A percentile compares a stretch with the other conserved stretches of the same genome.
These are phyloP conservation scores for Lanius collurio DNA, from an alignment of 2,113 vertebrate species.

Conservation along the genomic window DNA sequence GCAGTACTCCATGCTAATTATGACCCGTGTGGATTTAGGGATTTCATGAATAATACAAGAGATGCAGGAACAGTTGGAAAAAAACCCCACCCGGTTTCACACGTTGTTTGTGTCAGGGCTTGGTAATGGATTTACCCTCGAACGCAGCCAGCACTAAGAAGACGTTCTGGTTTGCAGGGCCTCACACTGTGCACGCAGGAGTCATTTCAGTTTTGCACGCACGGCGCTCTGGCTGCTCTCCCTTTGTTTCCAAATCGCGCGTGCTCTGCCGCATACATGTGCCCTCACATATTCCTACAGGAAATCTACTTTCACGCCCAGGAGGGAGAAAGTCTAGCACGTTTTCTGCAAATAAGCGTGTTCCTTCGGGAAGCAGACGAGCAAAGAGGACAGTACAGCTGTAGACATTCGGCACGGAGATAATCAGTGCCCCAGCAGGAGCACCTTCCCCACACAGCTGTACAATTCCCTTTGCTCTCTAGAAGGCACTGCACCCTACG, in stretches of 20 bases:
- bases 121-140: conserved; percentile 4
- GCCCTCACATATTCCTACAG: neutral
- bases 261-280: neutral
- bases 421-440: conserved; percentile 78
- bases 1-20: conserved; percentile 14
- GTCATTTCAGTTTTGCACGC: neutral
- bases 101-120: conserved; percentile 29
- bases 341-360: neutral
- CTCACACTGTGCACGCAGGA: conserved; percentile 35
- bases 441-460: conserved; percentile 76
- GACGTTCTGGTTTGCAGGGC: conserved; percentile 35
- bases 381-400: conserved; percentile 59
- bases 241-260: conserved; percentile 26
- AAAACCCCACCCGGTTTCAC: neutral
- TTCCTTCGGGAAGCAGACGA: conserved; percentile 9
- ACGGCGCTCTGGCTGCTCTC: neutral
- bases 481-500: conserved; percentile 70
- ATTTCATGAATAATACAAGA: conserved; percentile 27
- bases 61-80: neutral
- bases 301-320: conserved; percentile 30
- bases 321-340: conserved; percentile 4
- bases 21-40: conserved; percentile 5
- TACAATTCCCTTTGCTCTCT: conserved; percentile 70
- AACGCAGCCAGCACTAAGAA: conserved; percentile 38
- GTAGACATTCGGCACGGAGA: conserved; percentile 55